phyloP scores from a whole-genome alignment of 1,140 invertebrate genomes.

The Drosophila rufa region DNA sequence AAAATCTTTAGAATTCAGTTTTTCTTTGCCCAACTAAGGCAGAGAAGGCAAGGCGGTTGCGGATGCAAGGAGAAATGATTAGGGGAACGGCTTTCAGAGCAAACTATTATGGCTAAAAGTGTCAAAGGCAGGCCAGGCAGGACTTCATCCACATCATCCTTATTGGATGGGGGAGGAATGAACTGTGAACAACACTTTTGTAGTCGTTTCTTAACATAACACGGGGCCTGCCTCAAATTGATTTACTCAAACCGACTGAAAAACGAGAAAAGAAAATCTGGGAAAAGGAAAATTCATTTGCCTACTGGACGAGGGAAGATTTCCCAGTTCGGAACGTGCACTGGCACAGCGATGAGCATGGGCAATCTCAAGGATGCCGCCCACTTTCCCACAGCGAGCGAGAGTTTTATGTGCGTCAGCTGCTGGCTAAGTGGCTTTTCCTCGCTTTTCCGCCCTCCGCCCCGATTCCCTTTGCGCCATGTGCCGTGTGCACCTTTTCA shows the following conservation, averaged over 20 bases:
- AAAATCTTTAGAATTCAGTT: conserved; percentile 69
- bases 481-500: conserved; percentile 32
- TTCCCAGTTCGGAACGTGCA: conserved; percentile 37
- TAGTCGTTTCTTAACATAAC: conserved; percentile 67
- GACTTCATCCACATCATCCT: conserved; percentile 43
- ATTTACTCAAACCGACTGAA: conserved; percentile 66
- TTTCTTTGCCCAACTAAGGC: conserved; percentile 56
- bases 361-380: conserved; percentile 53
- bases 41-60: conserved; percentile 29
- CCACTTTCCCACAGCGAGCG: conserved; percentile 16
- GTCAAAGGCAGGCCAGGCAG: conserved; percentile 68
- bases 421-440: conserved; percentile 60
- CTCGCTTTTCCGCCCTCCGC: conserved; percentile 2
- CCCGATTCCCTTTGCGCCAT: conserved; percentile 21
- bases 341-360: conserved; percentile 46
- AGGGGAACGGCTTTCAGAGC: conserved; percentile 47
- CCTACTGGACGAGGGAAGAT: conserved; percentile 23
- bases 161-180: conserved; percentile 62
- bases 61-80: conserved; percentile 53
- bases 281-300: conserved; percentile 54
- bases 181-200: conserved; percentile 70
- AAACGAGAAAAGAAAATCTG: conserved; percentile 11
- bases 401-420: conserved; percentile 69
- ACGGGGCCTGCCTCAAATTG: conserved; percentile 62
- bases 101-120: conserved; percentile 75